Base-by-base conservation (phyloP, 2,888 invertebrate genomes). In the Abscondita cerata region DNA sequence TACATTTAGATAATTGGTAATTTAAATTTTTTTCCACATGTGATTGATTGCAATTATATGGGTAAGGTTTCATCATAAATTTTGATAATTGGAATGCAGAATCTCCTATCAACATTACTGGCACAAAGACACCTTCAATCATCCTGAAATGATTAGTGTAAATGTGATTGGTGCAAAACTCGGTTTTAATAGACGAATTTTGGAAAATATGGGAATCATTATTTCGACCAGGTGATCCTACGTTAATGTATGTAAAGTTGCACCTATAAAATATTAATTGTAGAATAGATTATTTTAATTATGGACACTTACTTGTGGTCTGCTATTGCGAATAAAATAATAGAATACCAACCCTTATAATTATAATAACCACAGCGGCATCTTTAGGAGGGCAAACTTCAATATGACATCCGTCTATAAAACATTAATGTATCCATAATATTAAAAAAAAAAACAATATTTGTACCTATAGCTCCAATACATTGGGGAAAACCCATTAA, bases 41-140 rank as follows among this genome's bases (percentile, higher is more conserved):
- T 1, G 50, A 15, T 11, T 31, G 50, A 11, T 50, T 13, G 2
- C 5, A 5, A 9, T 5, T 33, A 31, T 50, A 50, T 15, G 50
- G 50, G 33, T 13, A 50, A 9, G 34, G 50, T 36, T 36, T 36
- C 3, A 36, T 36, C 11, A 36, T 6, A 36, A 5, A 12, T 33
- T 33, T 15, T 47, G 44, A 13, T 18, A 44, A 18, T 44, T 47
- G 1, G 20, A 47, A 47, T 8, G 47, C 47, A 47, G 47, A 47
- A 19, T 47, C 47, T 13, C 47, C 47, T 19, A 47, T 47, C 13
- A 47, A 19, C 8, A 47, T n/a, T 12, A 47, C 47, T 3, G 47
- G 47, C 2, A 47, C 20, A 6, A n/a, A 8, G 8, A 20, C 25
- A 5, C 25, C 20, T 2, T 20, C 2, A 2, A 47, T 12, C 18